Evolutionary conservation across 2,797 vertebrate species (phyloP).

Genomic region (Otolemur crassicaudatus): DNA sequence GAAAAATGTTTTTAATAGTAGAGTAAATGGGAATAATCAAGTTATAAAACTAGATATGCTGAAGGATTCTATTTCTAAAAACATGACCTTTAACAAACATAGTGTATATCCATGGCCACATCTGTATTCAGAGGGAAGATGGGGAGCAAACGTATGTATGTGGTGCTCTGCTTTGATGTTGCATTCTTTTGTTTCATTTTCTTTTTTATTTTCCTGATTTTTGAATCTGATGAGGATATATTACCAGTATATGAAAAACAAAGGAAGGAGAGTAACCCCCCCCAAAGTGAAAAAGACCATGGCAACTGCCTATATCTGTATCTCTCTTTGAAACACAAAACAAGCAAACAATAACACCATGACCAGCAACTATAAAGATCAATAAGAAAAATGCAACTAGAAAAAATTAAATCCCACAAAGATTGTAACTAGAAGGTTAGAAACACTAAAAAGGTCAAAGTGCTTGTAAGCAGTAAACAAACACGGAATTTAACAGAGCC

Average conservation of each 20-base stretch:
- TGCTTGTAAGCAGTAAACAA: background rate
- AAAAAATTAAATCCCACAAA: background rate
- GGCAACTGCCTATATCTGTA: background rate
- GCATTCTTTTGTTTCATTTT: background rate
- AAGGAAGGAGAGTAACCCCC: background rate
- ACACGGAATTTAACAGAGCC: background rate
- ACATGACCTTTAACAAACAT: background rate
- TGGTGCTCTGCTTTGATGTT: background rate
- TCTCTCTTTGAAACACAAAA: background rate
- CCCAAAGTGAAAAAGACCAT: background rate
- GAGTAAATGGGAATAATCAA: background rate
- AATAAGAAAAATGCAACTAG: background rate
- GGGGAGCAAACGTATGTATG: rapidly evolving
- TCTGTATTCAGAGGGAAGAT: background rate
- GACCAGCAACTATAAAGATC: background rate
- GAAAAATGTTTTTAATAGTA: background rate
- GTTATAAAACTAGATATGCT: background rate
- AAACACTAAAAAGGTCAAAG: background rate
- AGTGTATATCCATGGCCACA: background rate
- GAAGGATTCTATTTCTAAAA: background rate
- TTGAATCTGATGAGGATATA: background rate
- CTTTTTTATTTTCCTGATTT: background rate
- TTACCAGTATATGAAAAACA: background rate
- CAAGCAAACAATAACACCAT: background rate
- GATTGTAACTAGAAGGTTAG: background rate